Conservation (phyloP, 2,888 invertebrate genomes). For the Cheilosia grossa region DNA sequence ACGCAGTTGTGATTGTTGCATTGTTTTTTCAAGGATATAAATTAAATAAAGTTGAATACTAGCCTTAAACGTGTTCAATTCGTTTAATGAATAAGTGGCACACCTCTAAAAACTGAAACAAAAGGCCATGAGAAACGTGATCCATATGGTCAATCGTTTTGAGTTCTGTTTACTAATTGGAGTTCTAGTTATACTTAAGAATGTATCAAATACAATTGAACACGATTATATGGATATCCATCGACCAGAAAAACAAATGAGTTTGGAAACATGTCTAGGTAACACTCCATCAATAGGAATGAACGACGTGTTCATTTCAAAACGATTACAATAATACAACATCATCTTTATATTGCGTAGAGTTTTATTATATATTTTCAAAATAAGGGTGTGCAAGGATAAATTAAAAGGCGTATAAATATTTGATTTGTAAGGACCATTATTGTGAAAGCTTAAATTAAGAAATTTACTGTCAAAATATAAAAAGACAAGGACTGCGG, state of each 20-base stretch:
- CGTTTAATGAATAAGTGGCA: not conserved
- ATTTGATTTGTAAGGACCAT: no score
- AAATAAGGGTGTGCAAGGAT: no score
- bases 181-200: constrained; percentile 43
- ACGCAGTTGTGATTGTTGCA: not conserved
- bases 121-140: not conserved
- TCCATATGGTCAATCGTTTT: constrained; percentile 18
- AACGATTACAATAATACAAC: no score
- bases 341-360: no score
- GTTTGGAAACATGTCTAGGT: constrained; percentile 82
- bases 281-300: constrained; percentile 49
- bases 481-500: no score
- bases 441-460: no score
- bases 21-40: not conserved
- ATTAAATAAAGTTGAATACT: not conserved
- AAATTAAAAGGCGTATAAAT: no score
- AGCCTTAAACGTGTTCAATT: not conserved
- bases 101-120: not conserved
- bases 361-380: no score
- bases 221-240: constrained; percentile 76
- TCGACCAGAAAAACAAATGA: constrained; percentile 81
- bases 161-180: constrained; percentile 21
- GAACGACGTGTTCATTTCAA: no score
- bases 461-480: no score
- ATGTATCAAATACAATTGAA: constrained; percentile 51